Percentiles rank a stretch among this genome's conserved stretches.
phyloP scores from a whole-genome alignment of 2,113 vertebrate species.

The Pelmatolapia mariae region DNA sequence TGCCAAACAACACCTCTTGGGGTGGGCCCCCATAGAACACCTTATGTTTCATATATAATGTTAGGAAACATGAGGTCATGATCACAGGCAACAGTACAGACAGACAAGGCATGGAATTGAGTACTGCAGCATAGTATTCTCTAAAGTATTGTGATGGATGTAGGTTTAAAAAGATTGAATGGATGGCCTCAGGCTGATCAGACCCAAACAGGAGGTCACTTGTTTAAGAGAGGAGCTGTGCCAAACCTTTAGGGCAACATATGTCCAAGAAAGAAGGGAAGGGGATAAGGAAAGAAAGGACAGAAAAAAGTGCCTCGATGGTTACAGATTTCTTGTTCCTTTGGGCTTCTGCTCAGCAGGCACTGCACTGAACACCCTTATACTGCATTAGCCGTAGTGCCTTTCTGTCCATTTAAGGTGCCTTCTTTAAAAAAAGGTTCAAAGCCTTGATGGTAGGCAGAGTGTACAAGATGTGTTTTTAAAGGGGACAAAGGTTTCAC shows the following conservation, averaged over 20 bases:
- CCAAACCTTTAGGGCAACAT: not conserved
- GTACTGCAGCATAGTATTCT: not conserved
- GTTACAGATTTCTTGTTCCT: not conserved
- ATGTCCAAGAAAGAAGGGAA: not conserved
- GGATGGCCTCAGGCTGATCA: not conserved
- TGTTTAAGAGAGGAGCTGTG: not conserved
- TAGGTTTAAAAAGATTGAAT: not conserved
- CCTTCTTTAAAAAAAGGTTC: not conserved
- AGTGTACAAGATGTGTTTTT: not conserved
- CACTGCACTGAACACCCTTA: not conserved
- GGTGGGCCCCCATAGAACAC: not conserved
- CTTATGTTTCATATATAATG: not conserved
- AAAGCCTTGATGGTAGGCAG: not conserved
- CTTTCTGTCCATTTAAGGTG: not conserved
- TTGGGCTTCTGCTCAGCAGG: not conserved
- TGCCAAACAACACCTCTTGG: not conserved
- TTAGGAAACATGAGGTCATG: not conserved
- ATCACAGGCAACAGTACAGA: not conserved
- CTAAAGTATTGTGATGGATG: not conserved
- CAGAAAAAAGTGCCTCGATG: not conserved
- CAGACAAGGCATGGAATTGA: not conserved
- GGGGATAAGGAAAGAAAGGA: not conserved
- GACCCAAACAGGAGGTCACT: constrained; percentile 1
- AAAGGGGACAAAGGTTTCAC: not conserved
- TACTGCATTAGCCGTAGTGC: not conserved